Base-by-base conservation (phyloP, 2,113 vertebrate genomes). In the Cyprinodon tularosa region DNA sequence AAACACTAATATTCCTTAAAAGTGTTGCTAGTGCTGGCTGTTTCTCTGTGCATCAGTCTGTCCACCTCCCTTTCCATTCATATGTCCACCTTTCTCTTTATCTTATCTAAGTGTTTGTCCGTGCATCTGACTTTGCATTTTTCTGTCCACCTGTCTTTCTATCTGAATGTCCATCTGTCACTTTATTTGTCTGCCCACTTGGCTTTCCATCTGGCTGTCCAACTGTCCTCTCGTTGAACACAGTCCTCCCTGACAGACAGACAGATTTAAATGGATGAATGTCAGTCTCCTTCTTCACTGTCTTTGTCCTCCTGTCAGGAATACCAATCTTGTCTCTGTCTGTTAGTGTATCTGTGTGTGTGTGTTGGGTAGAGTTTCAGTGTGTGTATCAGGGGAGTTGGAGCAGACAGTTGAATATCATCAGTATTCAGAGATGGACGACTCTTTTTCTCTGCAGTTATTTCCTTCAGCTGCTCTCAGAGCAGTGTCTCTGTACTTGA, bases 361-460 rank as follows among this genome's bases (percentile, higher is more conserved):
- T 64, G 70, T 62, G 44, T 66, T 63, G 63, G 57, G 68, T 75
- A 64, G 73, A 66, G 66, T 66, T 45, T 72, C 64, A 39, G 68
- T 65, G 74, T 65, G 80, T 73, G 74, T 76, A 6, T 81, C 67
- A 38, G 73, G 84, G 81, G 84, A 84, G 20, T 60, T 73, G 68
- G 48, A 74, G 76, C 71, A 82, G 86, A 86, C 78, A 77, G 81
- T 68, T 81, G 86, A 82, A 72, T 81, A 81, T 80, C 78, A 84
- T 88, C 82, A 88, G 82, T 84, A 86, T 88, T 86, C 86, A 82
- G 73, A 84, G 81, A 85, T 17, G 61, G 66, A 77, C 47, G 44
- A 83, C 40, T 74, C 47, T 70, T 75, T 81, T 66, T 72, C 77
- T 79, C 80, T 53, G 71, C 74, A 80, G 79, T 68, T 82, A 76